phyloP scores from a whole-genome alignment of 2,888 invertebrate species.

The Mimumesa dahlbomi region DNA sequence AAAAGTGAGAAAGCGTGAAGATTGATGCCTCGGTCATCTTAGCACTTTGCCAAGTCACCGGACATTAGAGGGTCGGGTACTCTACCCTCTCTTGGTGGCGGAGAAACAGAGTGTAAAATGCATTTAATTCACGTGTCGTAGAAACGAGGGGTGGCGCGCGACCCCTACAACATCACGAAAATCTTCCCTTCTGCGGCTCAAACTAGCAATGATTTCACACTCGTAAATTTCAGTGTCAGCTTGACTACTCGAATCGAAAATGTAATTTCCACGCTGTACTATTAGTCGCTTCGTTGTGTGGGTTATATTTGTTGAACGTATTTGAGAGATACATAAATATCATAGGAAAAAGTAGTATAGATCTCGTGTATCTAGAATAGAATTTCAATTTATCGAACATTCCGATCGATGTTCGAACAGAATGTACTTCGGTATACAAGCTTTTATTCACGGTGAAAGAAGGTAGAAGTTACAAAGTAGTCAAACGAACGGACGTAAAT shows the following conservation, averaged over 20 bases:
- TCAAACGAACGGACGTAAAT: constrained; percentile 34
- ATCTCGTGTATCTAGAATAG: no score
- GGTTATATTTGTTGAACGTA: no score
- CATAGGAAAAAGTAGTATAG: no score
- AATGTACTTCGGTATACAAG: no score
- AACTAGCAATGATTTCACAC: constrained; percentile 55
- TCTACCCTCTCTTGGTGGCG: constrained; percentile 38
- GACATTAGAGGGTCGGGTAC: constrained; percentile 70
- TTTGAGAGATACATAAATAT: no score
- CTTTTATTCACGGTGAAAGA: no score
- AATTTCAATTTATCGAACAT: no score
- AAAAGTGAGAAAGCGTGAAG: constrained; percentile 73
- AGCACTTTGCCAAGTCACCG: constrained; percentile 75
- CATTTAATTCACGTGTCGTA: constrained; percentile 73
- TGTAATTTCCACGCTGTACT: constrained; percentile 44
- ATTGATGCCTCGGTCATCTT: constrained; percentile 75
- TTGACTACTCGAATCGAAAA: constrained; percentile 46
- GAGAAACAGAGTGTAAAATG: constrained; percentile 74
- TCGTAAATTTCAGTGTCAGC: constrained; percentile 46
- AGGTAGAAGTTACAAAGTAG: no score
- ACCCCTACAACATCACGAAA: constrained; percentile 29
- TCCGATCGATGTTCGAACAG: no score
- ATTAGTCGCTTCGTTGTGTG: constrained; percentile 37
- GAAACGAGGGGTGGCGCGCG: constrained; percentile 60
- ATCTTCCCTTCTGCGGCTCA: constrained; percentile 47